Base-by-base conservation (phyloP, 1,140 invertebrate genomes). In the Drosophila kanapiae region DNA sequence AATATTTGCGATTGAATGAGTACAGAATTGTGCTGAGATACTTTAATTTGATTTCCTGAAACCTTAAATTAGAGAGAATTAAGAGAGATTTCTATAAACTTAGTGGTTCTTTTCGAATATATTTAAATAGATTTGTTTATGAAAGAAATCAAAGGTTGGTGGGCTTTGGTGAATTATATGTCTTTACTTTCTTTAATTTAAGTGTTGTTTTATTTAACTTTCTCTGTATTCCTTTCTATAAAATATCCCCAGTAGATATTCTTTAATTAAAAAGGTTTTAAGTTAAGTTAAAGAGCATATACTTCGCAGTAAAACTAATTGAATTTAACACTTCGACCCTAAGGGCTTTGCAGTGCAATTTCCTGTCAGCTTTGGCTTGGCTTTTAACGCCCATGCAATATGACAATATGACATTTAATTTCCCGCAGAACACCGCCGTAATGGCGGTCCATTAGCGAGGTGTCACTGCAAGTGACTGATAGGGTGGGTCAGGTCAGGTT, bases 361-460 rank as follows among this genome's bases (percentile, higher is more conserved):
- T 35, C 38, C 63, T 53, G 63, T 45, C 38, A 65, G 18, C 57
- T 16, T 23, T 38, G 18, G 35, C 54, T 62, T 63, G 47, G 23
- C 67, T 71, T 42, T 48, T 71, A 48, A 40, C 37, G 42, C 45
- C 14, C 78, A 64, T 71, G 67, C 75, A 78, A 64, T 78, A 59
- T 78, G 76, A 72, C 65, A 78, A 71, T 78, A 54, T 79, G 75
- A 72, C 75, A 58, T 79, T 78, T 71, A 70, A 78, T 78, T 78
- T 78, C 75, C 76, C 31, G 43, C 38, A 35, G 53, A 67, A 61
- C 49, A 43, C 27, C 48, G 35, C 33, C 45, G 59, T 43, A 78
- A 76, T 76, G 51, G 38, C 35, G 47, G 42, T 78, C 67, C 75
- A 79, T 79, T 79, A 79, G 75, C 35, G 47, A 27, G 42, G 43